A percentile compares a stretch with the other conserved stretches of the same genome.
Evolutionary conservation across 2,113 vertebrate species (phyloP).

Genomic region (Condylura cristata): DNA sequence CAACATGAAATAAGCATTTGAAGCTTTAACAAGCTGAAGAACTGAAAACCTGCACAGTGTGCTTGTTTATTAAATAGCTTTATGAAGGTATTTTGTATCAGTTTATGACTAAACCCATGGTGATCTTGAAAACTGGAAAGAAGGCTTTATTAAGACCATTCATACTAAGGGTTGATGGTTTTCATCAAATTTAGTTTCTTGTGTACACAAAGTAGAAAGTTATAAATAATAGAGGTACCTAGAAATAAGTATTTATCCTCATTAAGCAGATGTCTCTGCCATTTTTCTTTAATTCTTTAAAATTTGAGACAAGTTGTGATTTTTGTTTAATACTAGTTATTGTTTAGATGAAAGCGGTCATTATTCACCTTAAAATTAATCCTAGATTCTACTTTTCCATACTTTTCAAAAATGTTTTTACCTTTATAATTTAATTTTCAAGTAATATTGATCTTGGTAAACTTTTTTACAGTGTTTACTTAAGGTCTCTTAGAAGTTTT

Average conservation of each 20-base stretch:
- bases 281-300: conserved; percentile 14
- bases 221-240: background rate
- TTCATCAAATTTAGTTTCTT: conserved; percentile 34
- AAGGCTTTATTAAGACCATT: background rate
- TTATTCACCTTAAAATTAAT: conserved; percentile 15
- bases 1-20: background rate
- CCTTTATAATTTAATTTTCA: background rate
- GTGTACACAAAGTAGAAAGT: background rate
- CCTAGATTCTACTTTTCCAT: conserved; percentile 3
- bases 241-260: background rate
- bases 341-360: background rate
- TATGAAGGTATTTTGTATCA: conserved; percentile 4
- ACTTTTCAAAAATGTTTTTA: conserved; percentile 27
- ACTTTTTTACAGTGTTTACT: background rate
- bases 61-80: conserved; percentile 28
- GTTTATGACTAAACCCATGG: background rate
- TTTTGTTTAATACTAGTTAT: background rate
- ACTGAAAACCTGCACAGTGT: background rate
- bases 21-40: conserved; percentile 23
- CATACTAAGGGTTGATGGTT: background rate
- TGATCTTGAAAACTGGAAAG: conserved; percentile 11
- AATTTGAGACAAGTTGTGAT: background rate
- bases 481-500: background rate
- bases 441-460: background rate
- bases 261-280: background rate